Evolutionary conservation across 2,888 invertebrate genomes (phyloP).

Genomic region (Chesias legatella): DNA sequence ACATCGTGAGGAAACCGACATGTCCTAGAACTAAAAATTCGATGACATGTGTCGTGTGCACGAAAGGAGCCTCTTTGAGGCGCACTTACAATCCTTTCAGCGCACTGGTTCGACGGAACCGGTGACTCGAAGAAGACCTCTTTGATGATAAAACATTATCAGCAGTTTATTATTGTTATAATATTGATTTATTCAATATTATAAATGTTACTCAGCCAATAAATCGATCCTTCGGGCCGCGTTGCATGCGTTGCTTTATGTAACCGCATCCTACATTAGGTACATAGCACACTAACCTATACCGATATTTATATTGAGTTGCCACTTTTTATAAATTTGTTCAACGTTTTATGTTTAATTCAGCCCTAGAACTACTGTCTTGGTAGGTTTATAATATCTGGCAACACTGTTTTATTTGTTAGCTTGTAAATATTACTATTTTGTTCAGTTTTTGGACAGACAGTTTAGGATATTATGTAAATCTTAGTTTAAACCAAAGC

Average conservation of each 20-base stretch:
- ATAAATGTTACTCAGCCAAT: constrained; percentile 19
- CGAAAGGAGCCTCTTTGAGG: too few relatives aligned
- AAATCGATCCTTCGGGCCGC: constrained; percentile 10
- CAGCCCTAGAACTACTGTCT: constrained; percentile 2
- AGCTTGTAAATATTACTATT: constrained; percentile 9
- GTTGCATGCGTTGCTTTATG: constrained; percentile 18
- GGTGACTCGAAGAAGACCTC: too few relatives aligned
- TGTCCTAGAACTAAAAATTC: too few relatives aligned
- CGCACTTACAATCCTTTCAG: too few relatives aligned
- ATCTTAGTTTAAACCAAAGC: too few relatives aligned
- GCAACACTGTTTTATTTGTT: constrained; percentile 19
- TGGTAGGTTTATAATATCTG: constrained; percentile 17
- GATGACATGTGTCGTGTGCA: too few relatives aligned
- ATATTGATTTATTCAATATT: background rate
- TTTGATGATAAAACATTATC: too few relatives aligned
- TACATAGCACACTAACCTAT: constrained; percentile 19
- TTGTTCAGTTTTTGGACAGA: constrained; percentile 6
- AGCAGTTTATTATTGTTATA: too few relatives aligned
- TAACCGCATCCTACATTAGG: constrained; percentile 10
- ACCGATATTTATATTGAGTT: constrained; percentile 9
- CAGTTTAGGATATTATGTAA: background rate
- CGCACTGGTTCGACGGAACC: too few relatives aligned
- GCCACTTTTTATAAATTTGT: constrained; percentile 15
- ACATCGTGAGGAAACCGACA: too few relatives aligned
- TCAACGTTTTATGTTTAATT: constrained; percentile 4